These are phyloP conservation scores for Calameuta pallipes DNA, from an alignment of 2,888 invertebrate species.

Conservation along the genomic window DNA sequence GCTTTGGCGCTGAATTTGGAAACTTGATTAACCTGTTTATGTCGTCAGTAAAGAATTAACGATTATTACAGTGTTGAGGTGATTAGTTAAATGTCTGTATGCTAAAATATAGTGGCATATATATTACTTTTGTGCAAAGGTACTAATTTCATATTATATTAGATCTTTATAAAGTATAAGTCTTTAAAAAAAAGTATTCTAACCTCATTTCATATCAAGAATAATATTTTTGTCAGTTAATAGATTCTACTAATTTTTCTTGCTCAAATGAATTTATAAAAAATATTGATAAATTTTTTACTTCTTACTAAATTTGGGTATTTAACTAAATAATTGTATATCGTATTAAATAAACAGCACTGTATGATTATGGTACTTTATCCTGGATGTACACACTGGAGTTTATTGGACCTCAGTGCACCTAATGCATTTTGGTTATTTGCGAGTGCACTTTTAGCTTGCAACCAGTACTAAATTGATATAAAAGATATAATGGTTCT, in stretches of 20 bases:
- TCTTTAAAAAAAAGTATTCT: constrained; percentile 18
- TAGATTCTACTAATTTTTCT: not conserved
- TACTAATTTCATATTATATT: not conserved
- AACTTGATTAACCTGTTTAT: constrained; percentile 39
- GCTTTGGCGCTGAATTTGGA: constrained; percentile 7
- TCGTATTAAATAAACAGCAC: not conserved
- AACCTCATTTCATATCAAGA: constrained; percentile 21
- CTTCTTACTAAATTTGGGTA: not conserved
- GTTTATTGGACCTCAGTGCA: not conserved
- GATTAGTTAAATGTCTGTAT: constrained; percentile 19
- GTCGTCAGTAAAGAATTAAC: constrained; percentile 37
- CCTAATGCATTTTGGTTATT: not conserved
- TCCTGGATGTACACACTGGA: not conserved
- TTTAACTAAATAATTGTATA: not conserved
- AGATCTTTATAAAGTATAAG: not conserved
- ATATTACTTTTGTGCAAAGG: constrained; percentile 14
- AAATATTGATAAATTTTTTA: not conserved
- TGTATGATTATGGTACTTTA: not conserved
- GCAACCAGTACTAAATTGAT: not conserved
- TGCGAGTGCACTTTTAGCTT: not conserved
- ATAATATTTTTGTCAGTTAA: not conserved
- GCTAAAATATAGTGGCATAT: constrained; percentile 20
- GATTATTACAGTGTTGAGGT: constrained; percentile 30
- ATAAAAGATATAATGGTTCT: not conserved
- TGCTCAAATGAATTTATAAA: not conserved